A percentile compares a stretch with the other conserved stretches of the same genome.
Conservation (phyloP, 2,888 invertebrate species). For the Nephrotoma guestfalica region DNA sequence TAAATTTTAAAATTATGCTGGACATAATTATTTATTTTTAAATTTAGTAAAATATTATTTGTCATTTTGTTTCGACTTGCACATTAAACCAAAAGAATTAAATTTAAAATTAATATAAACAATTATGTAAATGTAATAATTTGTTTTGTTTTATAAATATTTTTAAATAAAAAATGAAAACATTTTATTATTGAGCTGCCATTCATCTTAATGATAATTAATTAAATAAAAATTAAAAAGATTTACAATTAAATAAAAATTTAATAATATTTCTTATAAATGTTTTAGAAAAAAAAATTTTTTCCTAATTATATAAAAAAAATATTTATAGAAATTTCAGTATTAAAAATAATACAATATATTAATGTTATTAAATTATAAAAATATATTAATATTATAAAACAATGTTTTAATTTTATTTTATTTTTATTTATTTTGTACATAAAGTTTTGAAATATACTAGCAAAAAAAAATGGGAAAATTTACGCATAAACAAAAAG, state of each 20-base stretch:
- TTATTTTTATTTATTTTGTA: neutral
- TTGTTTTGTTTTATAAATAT: neutral
- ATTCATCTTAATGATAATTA: slow-evolving; percentile 9
- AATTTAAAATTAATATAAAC: neutral
- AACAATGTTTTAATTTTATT: neutral
- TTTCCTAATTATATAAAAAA: neutral
- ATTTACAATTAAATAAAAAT: neutral
- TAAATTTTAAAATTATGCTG: neutral
- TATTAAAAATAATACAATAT: neutral
- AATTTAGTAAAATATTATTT: neutral
- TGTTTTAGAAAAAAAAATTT: neutral
- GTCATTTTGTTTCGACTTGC: neutral
- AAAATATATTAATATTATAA: neutral
- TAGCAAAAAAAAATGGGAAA: slow-evolving; percentile 2
- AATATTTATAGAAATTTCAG: neutral
- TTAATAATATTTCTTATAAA: slow-evolving; percentile 4
- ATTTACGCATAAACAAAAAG: slow-evolving; percentile 7
- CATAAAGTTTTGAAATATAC: slow-evolving; percentile 6
- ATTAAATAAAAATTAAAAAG: neutral
- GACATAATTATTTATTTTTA: neutral
- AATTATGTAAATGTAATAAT: neutral
- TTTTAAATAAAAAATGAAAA: slow-evolving; percentile 2
- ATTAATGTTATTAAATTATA: neutral
- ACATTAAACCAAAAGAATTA: neutral
- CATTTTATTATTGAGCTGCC: slow-evolving; percentile 5